phyloP scores from a whole-genome alignment of 2,113 vertebrate species.

The Triplophysa siluroides region DNA sequence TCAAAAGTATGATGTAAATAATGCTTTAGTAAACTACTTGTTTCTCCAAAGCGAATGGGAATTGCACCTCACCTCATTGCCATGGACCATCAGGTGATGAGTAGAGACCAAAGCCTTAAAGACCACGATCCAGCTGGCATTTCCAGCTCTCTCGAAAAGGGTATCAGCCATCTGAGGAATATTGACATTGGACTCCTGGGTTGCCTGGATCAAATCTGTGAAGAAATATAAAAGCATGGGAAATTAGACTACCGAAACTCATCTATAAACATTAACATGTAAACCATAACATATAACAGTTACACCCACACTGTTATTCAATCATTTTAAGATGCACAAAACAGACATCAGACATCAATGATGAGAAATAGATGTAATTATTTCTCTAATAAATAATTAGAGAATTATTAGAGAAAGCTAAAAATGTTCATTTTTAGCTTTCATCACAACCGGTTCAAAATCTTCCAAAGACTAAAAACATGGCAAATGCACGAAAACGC shows the following conservation, averaged over 20 bases:
- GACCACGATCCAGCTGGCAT: conserved; percentile 99
- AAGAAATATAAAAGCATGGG: background rate
- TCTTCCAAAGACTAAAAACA: background rate
- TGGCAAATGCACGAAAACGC: background rate
- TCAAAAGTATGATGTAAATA: background rate
- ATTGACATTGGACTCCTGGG: conserved; percentile 96
- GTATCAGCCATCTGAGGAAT: conserved; percentile 97
- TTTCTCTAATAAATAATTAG: no score
- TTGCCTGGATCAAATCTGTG: conserved; percentile 95
- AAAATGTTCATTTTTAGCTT: background rate
- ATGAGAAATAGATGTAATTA: background rate
- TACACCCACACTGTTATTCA: no score
- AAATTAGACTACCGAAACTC: background rate
- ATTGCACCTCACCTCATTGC: conserved; percentile 87
- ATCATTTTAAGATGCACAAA: background rate
- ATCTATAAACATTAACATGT: no score
- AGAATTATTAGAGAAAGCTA: no score
- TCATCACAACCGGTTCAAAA: background rate
- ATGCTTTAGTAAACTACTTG: background rate
- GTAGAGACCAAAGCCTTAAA: conserved; percentile 98
- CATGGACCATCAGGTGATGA: conserved; percentile 97
- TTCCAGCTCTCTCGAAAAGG: conserved; percentile 94
- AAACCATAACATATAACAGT: no score
- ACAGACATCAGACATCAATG: background rate
- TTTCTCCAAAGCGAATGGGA: background rate